phyloP scores from a whole-genome alignment of 2,888 invertebrate species.

The Tetrapedia diversipes region DNA sequence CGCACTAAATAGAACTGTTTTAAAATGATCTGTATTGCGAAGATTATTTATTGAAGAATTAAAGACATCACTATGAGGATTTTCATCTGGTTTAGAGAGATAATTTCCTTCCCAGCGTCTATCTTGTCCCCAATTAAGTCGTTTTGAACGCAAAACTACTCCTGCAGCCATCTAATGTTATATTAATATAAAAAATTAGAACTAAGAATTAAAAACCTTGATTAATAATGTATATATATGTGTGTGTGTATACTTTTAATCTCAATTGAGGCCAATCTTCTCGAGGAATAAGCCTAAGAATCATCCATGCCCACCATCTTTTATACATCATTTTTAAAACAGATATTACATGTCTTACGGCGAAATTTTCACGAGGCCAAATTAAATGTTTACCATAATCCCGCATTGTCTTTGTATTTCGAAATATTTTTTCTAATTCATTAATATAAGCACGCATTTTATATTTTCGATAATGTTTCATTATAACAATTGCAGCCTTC shows the following conservation, averaged over 20 bases:
- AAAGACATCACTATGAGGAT: slow-evolving; percentile 87
- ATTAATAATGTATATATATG: neutral
- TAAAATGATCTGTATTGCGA: slow-evolving; percentile 87
- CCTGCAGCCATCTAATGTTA: slow-evolving; percentile 87
- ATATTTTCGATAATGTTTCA: slow-evolving; percentile 91
- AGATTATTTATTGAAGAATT: slow-evolving; percentile 88
- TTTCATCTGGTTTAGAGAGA: slow-evolving; percentile 87
- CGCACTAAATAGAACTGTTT: slow-evolving; percentile 82
- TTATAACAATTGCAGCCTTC: slow-evolving; percentile 93
- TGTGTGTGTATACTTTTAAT: slow-evolving; percentile 89
- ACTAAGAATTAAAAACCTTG: neutral
- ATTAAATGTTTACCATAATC: slow-evolving; percentile 90
- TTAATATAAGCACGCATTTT: slow-evolving; percentile 90
- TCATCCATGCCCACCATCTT: slow-evolving; percentile 95
- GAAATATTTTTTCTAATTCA: slow-evolving; percentile 87
- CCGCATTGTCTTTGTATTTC: slow-evolving; percentile 86
- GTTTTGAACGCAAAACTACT: slow-evolving; percentile 87
- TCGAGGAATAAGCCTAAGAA: slow-evolving; percentile 91
- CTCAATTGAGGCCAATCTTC: slow-evolving; percentile 95
- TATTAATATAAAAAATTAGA: slow-evolving; percentile 3
- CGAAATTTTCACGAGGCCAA: slow-evolving; percentile 93
- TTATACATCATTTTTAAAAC: slow-evolving; percentile 87
- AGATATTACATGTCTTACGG: slow-evolving; percentile 86
- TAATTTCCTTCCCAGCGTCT: slow-evolving; percentile 94
- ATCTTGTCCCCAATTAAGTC: slow-evolving; percentile 89